These are phyloP conservation scores for Poicephalus gulielmi DNA, from an alignment of 2,113 vertebrate species.

Conservation along the genomic window DNA sequence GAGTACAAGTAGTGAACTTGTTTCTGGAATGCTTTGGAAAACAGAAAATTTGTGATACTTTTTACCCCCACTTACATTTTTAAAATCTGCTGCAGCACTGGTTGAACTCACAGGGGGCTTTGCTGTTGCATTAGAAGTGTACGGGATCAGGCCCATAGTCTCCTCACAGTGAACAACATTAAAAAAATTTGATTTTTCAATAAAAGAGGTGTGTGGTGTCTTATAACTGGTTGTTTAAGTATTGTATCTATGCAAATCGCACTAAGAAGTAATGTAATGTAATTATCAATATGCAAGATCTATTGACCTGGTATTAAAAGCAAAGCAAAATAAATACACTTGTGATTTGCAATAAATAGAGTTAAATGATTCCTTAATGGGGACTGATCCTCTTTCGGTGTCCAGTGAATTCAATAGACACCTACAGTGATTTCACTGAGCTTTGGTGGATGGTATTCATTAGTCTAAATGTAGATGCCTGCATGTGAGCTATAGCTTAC, in stretches of 20 bases:
- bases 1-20: constrained; percentile 8
- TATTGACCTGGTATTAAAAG: background rate
- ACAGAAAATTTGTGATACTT: background rate
- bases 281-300: background rate
- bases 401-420: background rate
- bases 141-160: background rate
- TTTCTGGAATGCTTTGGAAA: constrained; percentile 17
- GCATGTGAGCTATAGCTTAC: background rate
- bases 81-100: background rate
- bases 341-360: background rate
- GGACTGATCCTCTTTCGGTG: background rate
- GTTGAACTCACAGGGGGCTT: background rate
- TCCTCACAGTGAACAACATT: background rate
- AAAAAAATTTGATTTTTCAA: background rate
- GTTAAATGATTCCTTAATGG: background rate
- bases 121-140: background rate
- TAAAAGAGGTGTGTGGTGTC: background rate
- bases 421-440: background rate
- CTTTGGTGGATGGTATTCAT: background rate
- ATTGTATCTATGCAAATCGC: background rate
- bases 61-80: background rate
- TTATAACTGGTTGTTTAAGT: background rate
- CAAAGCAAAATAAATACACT: background rate
- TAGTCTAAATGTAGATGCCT: background rate
- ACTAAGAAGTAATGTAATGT: background rate